Base-by-base conservation (phyloP, 2,797 vertebrate genomes). In the Lateolabrax maculatus region DNA sequence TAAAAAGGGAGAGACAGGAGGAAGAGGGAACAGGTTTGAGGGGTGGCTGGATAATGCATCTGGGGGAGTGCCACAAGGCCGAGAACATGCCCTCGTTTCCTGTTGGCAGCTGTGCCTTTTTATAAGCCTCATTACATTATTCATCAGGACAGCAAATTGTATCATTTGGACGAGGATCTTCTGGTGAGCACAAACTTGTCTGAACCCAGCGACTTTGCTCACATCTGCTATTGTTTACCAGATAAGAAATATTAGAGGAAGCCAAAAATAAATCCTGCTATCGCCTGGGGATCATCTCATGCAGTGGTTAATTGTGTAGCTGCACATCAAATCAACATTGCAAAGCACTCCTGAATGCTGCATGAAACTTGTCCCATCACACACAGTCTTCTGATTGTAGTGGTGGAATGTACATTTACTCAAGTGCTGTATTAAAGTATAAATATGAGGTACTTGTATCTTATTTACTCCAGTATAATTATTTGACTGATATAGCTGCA, bases 141-240 rank as follows among this genome's bases (percentile, higher is more conserved):
- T 93, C 77, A 85, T 84, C 80, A 55, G 71, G 39, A 78, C 44
- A 37, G 65, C 53, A 80, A 78, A 79, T 77, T 71, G 61, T 80
- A 65, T 78, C 44, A 77, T 79, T 75, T 85, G 64, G 68, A 77
- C 62, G 51, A 80, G n/a, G 66, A 80, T 80, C 64, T 80, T 37
- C 52, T 9, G 4, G 43, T 16, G 27, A 71, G 41, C 48, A 41
- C 46, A 71, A 80, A 78, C 77, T n/a, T 68, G 4, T 69, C 39
- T 46, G 37, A 60, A 55, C 56, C 5, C 1, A 29, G 49, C 48
- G 71, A 77, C 82, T 82, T 87, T 46, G 71, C 51, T 75, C 68
- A 57, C 84, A 87, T 87, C 83, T 92, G 84, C 31, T 76, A 27
- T 89, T 87, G 88, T 90, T 94, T 87, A 84, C 72, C 48, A 57